Evolutionary conservation across 2,113 vertebrate genomes (phyloP), one percentile per base, ranked within the genome.

Genomic region (Fulmarus glacialis): DNA sequence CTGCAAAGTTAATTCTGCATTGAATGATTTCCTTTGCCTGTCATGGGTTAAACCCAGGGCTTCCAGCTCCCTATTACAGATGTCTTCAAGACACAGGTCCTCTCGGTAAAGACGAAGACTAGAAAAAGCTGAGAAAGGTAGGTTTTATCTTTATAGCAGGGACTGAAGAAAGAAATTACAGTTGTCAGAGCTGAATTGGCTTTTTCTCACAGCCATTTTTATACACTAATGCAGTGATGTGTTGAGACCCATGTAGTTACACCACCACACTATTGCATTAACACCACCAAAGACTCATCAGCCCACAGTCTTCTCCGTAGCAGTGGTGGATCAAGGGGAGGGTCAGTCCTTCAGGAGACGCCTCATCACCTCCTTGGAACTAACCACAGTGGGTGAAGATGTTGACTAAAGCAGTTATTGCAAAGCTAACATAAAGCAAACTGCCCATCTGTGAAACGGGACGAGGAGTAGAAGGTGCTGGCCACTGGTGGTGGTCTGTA

Each of bases 341-440:
- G 6, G 12, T 30, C n/a, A 59, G 52, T 89, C 67, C 40, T 83
- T 40, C 67, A 80, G 45, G 12, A 82, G 20, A 48, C 63, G 21
- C 8, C 21, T 0, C 0, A n/a, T n/a, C n/a, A n/a, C n/a, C n/a
- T n/a, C 30, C 45, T 12, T 45, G 64, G 45, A 82, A 72, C 47
- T 26, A 79, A 34, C 23, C 38, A 43, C 27, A 48, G 47, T 21
- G 38, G 22, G n/a, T 50, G 5, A 79, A 60, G 59, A 15, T 58
- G 64, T 29, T 85, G 55, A 85, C 40, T 42, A 78, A 72, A 90
- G 12, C 64, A 78, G 53, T 34, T 55, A 38, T 15, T 87, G 40
- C 24, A 75, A 59, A 94, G n/a, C 10, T 36, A 55, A 34, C 18
- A 34, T 30, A 82, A 66, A 53, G 40, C 22, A 74, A 88, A 19